Conservation (phyloP, 2,797 vertebrate species). For the Aplochiton taeniatus region DNA sequence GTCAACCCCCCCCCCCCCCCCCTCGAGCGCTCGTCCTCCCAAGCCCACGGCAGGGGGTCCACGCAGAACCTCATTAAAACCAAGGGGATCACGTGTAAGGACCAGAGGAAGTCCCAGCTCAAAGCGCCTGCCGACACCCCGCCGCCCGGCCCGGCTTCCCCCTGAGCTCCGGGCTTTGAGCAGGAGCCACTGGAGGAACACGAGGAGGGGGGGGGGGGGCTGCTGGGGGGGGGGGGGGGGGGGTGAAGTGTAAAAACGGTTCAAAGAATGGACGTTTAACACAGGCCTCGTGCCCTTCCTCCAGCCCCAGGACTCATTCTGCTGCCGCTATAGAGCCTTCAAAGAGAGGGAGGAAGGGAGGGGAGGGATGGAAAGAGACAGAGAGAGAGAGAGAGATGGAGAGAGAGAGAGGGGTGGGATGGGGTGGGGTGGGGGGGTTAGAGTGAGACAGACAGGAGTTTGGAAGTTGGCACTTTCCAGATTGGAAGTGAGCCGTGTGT, state of each 20-base stretch:
- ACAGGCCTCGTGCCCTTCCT: conserved; percentile 44
- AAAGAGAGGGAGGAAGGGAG: conserved; percentile 38
- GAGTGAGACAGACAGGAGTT: conserved; percentile 8
- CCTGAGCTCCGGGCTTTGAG: conserved; percentile 62
- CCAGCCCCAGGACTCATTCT: conserved; percentile 41
- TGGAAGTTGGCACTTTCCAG: conserved; percentile 1
- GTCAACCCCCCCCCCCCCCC: conserved; percentile 28
- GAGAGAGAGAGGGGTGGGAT: no score
- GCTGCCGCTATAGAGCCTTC: conserved; percentile 43
- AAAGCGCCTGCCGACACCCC: conserved; percentile 61
- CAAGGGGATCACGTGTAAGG: conserved; percentile 78
- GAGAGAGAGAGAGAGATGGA: conserved; percentile 9
- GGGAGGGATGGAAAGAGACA: conserved; percentile 1
- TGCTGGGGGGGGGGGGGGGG: no score
- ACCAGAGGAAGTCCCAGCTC: conserved; percentile 74
- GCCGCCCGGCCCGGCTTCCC: conserved; percentile 53
- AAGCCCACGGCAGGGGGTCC: conserved; percentile 78
- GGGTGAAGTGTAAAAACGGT: conserved; percentile 52
- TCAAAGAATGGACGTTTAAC: conserved; percentile 70
- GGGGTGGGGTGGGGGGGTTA: neutral
- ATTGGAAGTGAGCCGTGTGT: conserved; percentile 57
- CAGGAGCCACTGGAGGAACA: conserved; percentile 56
- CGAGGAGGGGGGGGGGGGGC: no score
- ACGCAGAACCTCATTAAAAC: conserved; percentile 78
- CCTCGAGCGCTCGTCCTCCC: conserved; percentile 52